Evolutionary conservation across 2,888 invertebrate species (phyloP), one percentile per base, ranked within the genome.

Genomic region (Diaprepes abbreviatus): DNA sequence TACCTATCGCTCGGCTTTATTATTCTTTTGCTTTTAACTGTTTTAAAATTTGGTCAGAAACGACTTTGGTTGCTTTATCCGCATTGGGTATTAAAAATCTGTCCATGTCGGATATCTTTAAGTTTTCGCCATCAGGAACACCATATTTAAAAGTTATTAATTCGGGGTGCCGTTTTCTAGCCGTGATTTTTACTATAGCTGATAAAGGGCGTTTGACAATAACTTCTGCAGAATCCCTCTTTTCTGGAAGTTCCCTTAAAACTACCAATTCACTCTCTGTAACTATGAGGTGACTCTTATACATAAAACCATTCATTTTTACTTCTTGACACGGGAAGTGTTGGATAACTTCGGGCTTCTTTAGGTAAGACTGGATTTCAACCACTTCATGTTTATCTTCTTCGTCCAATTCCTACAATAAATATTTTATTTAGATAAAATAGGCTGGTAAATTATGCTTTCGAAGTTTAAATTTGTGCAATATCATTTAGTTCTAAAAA

Each of bases 121-220:
- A 86, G 43, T 90, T 89, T 78, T 93, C 93, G 52, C 93, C 94
- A 81, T 94, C 92, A 1, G 92, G 92, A 65, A 91, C 88, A 3
- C 97, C 97, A 83, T 98, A 98, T 83, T 97, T 96, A 83, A 99
- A 98, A 0, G 98, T 98, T 72, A 99, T 97, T 77, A 98, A 86
- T 85, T 98, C 96, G 0, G 98, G 97, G 82, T 95, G 93, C 65
- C 93, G 90, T 83, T 97, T 97, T 83, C 97, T 96, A 9, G 97
- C 97, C 0, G 98, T 98, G 72, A 99, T 99, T 86, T 96, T 97
- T 6, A 98, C 95, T 77, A 99, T 95, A 57, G 94, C 93, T 1
- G 95, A 92, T 60, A 99, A 86, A 0, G 95, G 94, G 63, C 97
- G 89, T 72, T 94, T 90, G 0, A 95, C 94, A 79, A 96, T 92